These are phyloP conservation scores for Nemurella pictetii DNA, from an alignment of 2,888 invertebrate species.

Conservation along the genomic window DNA sequence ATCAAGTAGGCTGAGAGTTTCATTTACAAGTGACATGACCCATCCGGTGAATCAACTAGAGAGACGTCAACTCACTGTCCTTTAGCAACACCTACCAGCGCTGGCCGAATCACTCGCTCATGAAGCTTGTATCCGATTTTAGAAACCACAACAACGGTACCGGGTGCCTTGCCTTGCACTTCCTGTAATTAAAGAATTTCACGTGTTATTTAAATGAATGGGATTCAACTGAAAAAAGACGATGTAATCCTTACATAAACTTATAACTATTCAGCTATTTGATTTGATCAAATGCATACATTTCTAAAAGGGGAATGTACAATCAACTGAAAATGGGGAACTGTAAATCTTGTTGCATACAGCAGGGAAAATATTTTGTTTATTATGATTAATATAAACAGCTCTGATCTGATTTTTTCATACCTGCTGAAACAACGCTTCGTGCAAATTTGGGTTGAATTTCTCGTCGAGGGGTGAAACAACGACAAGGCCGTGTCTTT, in stretches of 20 bases:
- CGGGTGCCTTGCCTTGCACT: slow-evolving; percentile 77
- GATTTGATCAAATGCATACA: too few relatives aligned
- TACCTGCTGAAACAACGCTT: slow-evolving; percentile 93
- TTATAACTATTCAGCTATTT: too few relatives aligned
- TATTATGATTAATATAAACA: not conserved
- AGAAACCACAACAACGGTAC: slow-evolving; percentile 88
- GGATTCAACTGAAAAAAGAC: too few relatives aligned
- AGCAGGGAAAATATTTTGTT: too few relatives aligned
- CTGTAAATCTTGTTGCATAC: too few relatives aligned
- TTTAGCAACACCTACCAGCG: slow-evolving; percentile 94
- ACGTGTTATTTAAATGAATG: slow-evolving; percentile 21
- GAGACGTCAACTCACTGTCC: slow-evolving; percentile 46
- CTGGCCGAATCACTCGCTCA: slow-evolving; percentile 91
- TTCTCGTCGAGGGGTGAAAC: slow-evolving; percentile 90
- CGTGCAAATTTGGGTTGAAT: slow-evolving; percentile 95
- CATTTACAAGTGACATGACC: not conserved
- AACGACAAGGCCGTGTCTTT: slow-evolving; percentile 84
- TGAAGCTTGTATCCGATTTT: slow-evolving; percentile 96
- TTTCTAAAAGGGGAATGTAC: too few relatives aligned
- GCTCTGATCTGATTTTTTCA: slow-evolving; percentile 29
- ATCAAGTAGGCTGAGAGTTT: not conserved
- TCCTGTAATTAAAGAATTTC: slow-evolving; percentile 56
- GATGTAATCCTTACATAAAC: too few relatives aligned
- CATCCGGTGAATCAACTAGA: not conserved
- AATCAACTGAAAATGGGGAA: too few relatives aligned